Base-by-base conservation (phyloP, 2,888 invertebrate species). In the Metallyticus violacea region DNA sequence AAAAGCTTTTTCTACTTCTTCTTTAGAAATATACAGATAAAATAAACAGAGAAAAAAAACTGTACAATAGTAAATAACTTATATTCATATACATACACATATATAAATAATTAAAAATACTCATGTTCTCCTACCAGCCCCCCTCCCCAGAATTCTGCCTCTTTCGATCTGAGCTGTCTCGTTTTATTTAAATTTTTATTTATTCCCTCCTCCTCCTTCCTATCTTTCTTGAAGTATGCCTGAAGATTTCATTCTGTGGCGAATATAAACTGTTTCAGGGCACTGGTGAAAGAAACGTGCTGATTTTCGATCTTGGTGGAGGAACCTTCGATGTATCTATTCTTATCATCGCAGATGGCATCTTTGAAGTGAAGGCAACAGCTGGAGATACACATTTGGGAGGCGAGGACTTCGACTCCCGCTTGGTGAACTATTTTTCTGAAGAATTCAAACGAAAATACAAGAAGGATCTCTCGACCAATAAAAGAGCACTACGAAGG, bases 271-370 rank as follows among this genome's bases (percentile, higher is more conserved):
- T 15, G 40, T 62, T 62, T 62, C 40, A 78, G 78, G n/a, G 78
- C 26, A 9, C 78, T n/a, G 30, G 91, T 2, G 92, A 92, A 86
- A 90, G 91, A 85, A 90, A 91, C 89, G 91, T 93, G 4, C 89
- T 93, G 78, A 92, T 93, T 86, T 93, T 91, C 88, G 92, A 93
- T 89, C 90, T 92, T 26, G 78, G 78, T 26, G 78, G 78, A 78
- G 78, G 78, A 9, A 78, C 78, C 7, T 78, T 78, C 26, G 90
- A 78, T 26, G 78, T 78, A 22, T 78, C 78, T n/a, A 78, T 78
- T 78, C 26, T 78, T 26, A 78, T n/a, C 15, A 78, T 78, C 7
- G 78, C 78, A 26, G 78, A 78, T 1, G 78, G 78, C 7, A 26
- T 78, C 26, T 78, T 78, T 26, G 78, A 78, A 26, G 78, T 78